Percentiles rank a stretch among this genome's conserved stretches.
Conservation (phyloP, 1,140 invertebrate species). For the Tetramorium simillimum region DNA sequence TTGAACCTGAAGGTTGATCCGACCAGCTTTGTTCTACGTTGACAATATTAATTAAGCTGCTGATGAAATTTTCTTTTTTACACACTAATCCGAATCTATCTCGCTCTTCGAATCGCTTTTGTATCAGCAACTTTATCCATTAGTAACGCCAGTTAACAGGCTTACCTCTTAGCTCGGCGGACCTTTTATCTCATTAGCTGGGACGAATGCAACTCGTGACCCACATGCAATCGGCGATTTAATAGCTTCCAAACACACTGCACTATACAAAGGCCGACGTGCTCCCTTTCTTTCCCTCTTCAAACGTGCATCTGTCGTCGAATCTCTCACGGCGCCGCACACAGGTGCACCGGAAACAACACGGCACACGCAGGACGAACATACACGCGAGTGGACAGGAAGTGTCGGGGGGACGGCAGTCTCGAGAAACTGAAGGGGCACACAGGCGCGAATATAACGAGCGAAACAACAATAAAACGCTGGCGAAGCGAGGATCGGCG, state of each 20-base stretch:
- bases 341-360: conserved; percentile 1
- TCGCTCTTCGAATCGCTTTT: background rate
- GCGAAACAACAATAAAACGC: background rate
- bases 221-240: conserved; percentile 83
- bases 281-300: background rate
- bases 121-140: background rate
- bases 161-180: conserved; percentile 81
- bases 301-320: conserved; percentile 10
- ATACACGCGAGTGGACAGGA: background rate
- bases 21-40: background rate
- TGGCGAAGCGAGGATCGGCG: background rate
- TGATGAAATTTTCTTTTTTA: background rate
- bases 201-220: conserved; percentile 82
- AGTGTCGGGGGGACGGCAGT: background rate
- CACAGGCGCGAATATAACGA: background rate
- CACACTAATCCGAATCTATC: conserved; percentile 5
- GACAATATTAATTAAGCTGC: background rate
- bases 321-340: background rate
- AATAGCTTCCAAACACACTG: conserved; percentile 76
- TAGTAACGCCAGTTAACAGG: conserved; percentile 76
- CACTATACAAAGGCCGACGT: background rate
- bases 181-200: conserved; percentile 83
- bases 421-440: background rate
- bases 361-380: background rate
- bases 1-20: background rate